These are phyloP conservation scores for Neoaliturus tenellus DNA, from an alignment of 2,888 invertebrate genomes.

Conservation along the genomic window DNA sequence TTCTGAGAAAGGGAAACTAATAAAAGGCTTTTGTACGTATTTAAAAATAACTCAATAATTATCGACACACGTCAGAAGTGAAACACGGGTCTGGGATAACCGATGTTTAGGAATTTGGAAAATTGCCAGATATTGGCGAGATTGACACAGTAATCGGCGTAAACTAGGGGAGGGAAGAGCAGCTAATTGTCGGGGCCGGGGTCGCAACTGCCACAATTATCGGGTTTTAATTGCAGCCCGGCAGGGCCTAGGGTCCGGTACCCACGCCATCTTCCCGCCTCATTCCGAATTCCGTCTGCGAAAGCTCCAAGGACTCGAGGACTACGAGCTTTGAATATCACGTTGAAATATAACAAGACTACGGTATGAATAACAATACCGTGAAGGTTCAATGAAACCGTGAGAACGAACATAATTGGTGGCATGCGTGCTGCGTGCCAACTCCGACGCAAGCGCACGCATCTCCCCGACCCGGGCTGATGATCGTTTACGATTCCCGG, in stretches of 20 bases:
- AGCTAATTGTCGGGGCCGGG: slow-evolving; percentile 8
- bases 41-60: slow-evolving; percentile 47
- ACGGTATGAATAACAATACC: slow-evolving; percentile 56
- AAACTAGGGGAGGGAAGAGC: background rate
- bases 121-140: slow-evolving; percentile 24
- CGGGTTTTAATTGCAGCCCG: slow-evolving; percentile 37
- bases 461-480: slow-evolving; percentile 2
- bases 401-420: slow-evolving; percentile 54
- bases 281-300: slow-evolving; percentile 55
- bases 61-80: slow-evolving; percentile 33
- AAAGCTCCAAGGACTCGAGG: slow-evolving; percentile 52
- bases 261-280: background rate
- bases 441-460: slow-evolving; percentile 88
- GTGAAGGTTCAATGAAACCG: slow-evolving; percentile 58
- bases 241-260: background rate
- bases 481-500: background rate
- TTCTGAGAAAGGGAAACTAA: slow-evolving; percentile 14
- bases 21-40: background rate
- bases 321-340: slow-evolving; percentile 50
- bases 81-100: slow-evolving; percentile 36
- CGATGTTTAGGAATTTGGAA: slow-evolving; percentile 38
- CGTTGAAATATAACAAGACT: slow-evolving; percentile 56
- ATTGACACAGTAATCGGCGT: slow-evolving; percentile 20
- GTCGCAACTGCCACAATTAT: slow-evolving; percentile 47
- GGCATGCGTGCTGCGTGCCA: slow-evolving; percentile 41